Evolutionary conservation across 2,797 vertebrate genomes (phyloP).

Genomic region (Cossypha dichroa): DNA sequence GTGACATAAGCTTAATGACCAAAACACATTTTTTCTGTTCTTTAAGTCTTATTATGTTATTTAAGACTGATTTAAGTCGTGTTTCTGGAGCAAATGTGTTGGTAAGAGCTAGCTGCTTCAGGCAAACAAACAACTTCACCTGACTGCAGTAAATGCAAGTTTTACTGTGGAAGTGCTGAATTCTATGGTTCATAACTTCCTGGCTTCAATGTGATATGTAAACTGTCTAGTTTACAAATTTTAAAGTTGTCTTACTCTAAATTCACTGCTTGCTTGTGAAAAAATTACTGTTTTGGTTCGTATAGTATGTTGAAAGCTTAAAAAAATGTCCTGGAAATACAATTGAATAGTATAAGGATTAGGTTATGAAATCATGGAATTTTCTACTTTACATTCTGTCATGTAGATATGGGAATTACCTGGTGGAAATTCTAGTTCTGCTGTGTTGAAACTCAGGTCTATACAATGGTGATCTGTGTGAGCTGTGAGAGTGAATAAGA

Average conservation of each 20-base stretch:
- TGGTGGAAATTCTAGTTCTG: not conserved
- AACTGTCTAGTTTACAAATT: not conserved
- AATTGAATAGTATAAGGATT: not conserved
- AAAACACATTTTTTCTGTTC: rapidly evolving
- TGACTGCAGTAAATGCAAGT: not conserved
- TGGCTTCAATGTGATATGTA: not conserved
- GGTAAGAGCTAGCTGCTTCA: not conserved
- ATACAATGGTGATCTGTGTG: not conserved
- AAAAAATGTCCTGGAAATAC: not conserved
- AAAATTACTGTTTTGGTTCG: not conserved
- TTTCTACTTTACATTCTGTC: not conserved
- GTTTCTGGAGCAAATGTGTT: not conserved
- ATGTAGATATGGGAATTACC: not conserved
- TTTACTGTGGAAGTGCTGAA: not conserved
- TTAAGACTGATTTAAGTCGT: not conserved
- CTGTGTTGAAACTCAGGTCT: not conserved
- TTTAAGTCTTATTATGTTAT: not conserved
- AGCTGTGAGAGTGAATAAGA: not conserved
- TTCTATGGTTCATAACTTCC: not conserved
- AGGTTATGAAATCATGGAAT: not conserved
- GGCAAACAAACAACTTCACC: not conserved
- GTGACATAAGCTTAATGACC: not conserved
- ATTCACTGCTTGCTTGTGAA: not conserved
- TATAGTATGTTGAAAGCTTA: not conserved
- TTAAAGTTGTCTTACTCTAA: not conserved